Percentiles rank a stretch among this genome's conserved stretches.
Evolutionary conservation across 2,113 vertebrate species (phyloP).

Genomic region (Nibea coibor): DNA sequence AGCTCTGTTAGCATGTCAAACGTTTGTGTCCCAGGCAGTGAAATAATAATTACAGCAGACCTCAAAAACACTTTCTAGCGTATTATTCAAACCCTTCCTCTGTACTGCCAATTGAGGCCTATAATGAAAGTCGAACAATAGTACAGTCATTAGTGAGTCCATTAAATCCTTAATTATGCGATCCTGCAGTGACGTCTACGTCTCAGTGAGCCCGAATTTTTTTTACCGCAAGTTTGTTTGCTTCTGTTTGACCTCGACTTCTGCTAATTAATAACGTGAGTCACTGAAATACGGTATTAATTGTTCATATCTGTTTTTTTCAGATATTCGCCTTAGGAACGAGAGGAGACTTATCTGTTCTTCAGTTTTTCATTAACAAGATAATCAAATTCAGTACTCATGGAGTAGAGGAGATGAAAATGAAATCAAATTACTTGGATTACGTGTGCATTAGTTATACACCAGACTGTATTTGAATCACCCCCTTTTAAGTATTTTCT

Average conservation of each 20-base stretch:
- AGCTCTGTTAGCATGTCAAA: neutral
- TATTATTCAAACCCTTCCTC: conserved; percentile 20
- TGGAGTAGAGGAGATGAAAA: no score
- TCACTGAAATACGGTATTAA: conserved; percentile 50
- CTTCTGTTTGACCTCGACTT: conserved; percentile 42
- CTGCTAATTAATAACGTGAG: conserved; percentile 54
- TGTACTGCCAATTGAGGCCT: neutral
- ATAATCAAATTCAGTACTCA: no score
- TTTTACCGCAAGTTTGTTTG: conserved; percentile 35
- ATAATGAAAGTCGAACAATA: conserved; percentile 42
- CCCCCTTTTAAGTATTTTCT: neutral
- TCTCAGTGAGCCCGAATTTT: conserved; percentile 36
- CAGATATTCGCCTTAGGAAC: conserved; percentile 1
- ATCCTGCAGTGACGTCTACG: conserved; percentile 28
- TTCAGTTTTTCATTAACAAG: no score
- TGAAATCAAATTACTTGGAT: no score
- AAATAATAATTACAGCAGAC: conserved; percentile 17
- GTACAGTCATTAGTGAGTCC: conserved; percentile 67
- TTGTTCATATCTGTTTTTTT: conserved; percentile 37
- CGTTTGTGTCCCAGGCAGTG: neutral
- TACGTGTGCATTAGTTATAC: neutral
- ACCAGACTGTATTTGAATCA: neutral
- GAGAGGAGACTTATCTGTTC: neutral
- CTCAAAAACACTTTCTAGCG: conserved; percentile 19
- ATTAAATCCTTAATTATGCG: conserved; percentile 75